Conservation (phyloP, 2,888 invertebrate species). For the Harpalus rufipes region DNA sequence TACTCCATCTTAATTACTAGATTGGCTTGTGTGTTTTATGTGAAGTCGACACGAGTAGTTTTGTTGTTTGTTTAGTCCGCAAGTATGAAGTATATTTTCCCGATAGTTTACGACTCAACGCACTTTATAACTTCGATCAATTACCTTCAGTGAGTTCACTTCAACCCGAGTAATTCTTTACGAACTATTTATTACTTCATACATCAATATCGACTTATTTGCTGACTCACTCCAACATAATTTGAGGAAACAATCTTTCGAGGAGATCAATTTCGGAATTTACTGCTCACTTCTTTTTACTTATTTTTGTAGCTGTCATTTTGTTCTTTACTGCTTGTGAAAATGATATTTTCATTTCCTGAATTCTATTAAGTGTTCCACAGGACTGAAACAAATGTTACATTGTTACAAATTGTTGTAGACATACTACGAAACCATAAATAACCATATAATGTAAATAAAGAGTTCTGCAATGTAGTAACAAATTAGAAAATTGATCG, state of each 20-base stretch:
- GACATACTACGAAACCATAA: background rate
- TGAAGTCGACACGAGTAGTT: background rate
- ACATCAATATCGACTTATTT: constrained; percentile 36
- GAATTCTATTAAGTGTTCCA: background rate
- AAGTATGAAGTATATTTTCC: constrained; percentile 25
- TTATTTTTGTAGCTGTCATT: constrained; percentile 3
- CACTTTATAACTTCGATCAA: constrained; percentile 51
- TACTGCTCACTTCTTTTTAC: constrained; percentile 9
- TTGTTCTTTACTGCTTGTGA: background rate
- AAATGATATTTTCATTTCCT: constrained; percentile 11
- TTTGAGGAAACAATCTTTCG: constrained; percentile 40
- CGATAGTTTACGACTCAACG: constrained; percentile 33
- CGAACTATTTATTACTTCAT: constrained; percentile 47
- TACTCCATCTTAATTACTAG: no score
- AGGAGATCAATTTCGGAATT: constrained; percentile 13
- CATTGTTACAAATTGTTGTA: background rate
- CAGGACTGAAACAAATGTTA: background rate
- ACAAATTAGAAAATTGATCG: no score
- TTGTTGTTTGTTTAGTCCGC: background rate
- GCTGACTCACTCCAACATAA: constrained; percentile 44
- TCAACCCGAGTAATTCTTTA: constrained; percentile 24
- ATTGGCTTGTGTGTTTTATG: background rate
- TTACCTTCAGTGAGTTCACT: constrained; percentile 34
- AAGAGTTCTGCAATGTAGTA: no score
- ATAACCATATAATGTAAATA: background rate